These are phyloP conservation scores for Eulacestoma nigropectus DNA, from an alignment of 2,113 vertebrate genomes.

Conservation along the genomic window DNA sequence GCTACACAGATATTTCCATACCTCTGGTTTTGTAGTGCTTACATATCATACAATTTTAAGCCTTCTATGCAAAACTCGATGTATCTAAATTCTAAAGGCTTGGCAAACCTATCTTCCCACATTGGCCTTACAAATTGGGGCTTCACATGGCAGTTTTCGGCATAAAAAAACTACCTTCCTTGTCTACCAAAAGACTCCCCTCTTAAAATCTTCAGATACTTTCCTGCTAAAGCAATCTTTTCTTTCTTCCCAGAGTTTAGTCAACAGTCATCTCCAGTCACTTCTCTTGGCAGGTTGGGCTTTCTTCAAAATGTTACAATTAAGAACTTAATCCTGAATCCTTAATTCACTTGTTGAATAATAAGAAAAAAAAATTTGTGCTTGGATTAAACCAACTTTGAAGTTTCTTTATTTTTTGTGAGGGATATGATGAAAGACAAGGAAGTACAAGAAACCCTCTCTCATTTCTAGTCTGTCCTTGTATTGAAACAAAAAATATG, in stretches of 20 bases:
- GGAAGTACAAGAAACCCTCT: neutral
- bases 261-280: neutral
- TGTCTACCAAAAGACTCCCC: neutral
- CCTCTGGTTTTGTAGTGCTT: neutral
- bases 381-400: neutral
- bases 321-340: neutral
- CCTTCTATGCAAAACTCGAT: neutral
- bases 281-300: neutral
- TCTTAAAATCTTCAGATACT: neutral
- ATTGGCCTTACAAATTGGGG: neutral
- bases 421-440: neutral
- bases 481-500: neutral
- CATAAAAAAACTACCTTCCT: neutral
- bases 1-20: neutral
- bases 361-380: neutral
- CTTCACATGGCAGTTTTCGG: neutral
- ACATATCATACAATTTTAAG: neutral
- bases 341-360: neutral
- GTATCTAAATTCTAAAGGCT: neutral
- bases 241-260: neutral
- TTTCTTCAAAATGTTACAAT: neutral
- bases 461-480: neutral
- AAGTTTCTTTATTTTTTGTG: neutral
- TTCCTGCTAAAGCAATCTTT: neutral
- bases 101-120: neutral